Conservation (phyloP, 2,113 vertebrate species). For the Pristiophorus japonicus region DNA sequence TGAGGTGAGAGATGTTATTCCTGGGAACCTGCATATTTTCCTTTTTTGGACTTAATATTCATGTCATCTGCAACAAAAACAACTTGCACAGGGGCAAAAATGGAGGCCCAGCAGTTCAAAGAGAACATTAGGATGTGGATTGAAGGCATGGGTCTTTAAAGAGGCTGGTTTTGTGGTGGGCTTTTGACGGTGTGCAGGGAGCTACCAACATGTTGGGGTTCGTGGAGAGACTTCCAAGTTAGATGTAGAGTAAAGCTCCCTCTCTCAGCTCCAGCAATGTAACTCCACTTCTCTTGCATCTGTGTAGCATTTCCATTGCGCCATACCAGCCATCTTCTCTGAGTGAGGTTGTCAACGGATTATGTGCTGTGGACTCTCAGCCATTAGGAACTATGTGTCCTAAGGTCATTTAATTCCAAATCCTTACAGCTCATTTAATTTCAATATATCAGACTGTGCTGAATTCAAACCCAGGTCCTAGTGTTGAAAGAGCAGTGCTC, state of each 20-base stretch:
- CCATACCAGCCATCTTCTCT: background rate
- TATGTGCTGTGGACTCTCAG: background rate
- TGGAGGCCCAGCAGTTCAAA: background rate
- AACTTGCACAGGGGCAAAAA: background rate
- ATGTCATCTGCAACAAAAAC: background rate
- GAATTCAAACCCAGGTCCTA: background rate
- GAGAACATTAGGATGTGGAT: background rate
- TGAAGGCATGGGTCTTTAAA: background rate
- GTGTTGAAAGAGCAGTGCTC: background rate
- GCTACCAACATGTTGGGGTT: background rate
- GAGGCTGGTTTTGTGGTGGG: background rate
- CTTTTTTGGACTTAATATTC: background rate
- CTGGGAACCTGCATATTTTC: background rate
- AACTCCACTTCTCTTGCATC: background rate
- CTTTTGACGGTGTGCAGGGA: background rate
- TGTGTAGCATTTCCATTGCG: background rate
- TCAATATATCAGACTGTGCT: background rate
- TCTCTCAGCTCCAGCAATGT: background rate
- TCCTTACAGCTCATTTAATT: background rate
- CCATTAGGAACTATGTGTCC: background rate
- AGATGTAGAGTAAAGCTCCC: background rate
- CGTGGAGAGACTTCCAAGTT: background rate
- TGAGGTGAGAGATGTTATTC: background rate
- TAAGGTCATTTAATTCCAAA: constrained; percentile 1
- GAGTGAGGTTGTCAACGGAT: background rate